These are phyloP conservation scores for Lacanobia oleracea DNA, from an alignment of 2,888 invertebrate species.

Conservation along the genomic window DNA sequence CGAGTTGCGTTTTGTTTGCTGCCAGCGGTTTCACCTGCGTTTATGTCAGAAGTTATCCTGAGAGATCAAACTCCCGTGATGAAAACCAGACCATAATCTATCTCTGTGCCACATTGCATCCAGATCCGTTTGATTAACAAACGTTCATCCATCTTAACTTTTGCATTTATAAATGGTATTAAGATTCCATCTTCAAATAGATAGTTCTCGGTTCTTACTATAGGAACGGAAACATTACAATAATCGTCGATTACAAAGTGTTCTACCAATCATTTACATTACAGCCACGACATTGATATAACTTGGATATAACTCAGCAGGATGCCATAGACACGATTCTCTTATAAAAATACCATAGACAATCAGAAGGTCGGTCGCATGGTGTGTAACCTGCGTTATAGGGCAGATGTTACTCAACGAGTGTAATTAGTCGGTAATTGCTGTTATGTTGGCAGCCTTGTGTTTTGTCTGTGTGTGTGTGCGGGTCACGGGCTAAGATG, in stretches of 20 bases:
- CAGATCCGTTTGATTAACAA: no score
- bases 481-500: constrained; percentile 31
- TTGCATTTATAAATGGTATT: no score
- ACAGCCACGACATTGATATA: constrained; percentile 25
- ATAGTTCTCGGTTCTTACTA: neutral
- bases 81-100: no score
- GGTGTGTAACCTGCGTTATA: constrained; percentile 51
- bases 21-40: no score
- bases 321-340: constrained; percentile 46
- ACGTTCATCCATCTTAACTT: no score
- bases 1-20: no score
- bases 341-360: constrained; percentile 53
- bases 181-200: neutral
- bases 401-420: constrained; percentile 62
- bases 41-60: no score
- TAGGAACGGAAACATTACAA: neutral
- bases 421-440: constrained; percentile 55
- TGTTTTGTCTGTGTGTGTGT: constrained; percentile 16
- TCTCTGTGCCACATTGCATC: no score
- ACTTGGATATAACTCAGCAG: constrained; percentile 21
- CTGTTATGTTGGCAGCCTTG: constrained; percentile 57
- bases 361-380: constrained; percentile 51
- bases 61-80: no score
- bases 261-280: constrained; percentile 8
- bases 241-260: neutral